Base-by-base conservation (phyloP, 2,113 vertebrate genomes). In the Limanda limanda region DNA sequence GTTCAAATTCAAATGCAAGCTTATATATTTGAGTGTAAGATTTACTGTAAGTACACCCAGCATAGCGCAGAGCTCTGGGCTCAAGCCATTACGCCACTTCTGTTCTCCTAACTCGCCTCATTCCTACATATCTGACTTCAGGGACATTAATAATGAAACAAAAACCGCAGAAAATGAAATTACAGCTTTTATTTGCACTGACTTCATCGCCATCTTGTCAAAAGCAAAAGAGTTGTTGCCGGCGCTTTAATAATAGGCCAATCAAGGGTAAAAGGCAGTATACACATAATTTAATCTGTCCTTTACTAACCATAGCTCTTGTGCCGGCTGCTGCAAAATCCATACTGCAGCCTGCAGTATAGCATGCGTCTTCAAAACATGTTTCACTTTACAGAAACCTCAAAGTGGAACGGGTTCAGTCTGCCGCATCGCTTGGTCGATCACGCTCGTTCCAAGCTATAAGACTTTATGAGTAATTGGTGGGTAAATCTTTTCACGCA, bases 21-120 rank as follows among this genome's bases (percentile, higher is more conserved):
- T 63, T 78, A 57, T 31, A 65, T 74, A 21, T 21, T 40, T 62
- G 9, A 12, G 15, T 61, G 42, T 51, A 58, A 25, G 23, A 73
- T 24, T 62, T 52, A 31, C 40, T 66, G 13, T 35, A 69, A 62
- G 31, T n/a, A 11, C n/a, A 85, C 77, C 74, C 74, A 77, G 52
- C 45, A 69, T 65, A 57, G 4, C 11, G 20, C 48, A 76, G 13
- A 24, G 51, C 58, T 58, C 47, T 76, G n/a, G 20, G n/a, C 61
- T 52, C 57, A 77, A 17, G 63, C 72, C 47, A 81, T 76, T 78
- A 71, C 18, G 65, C 51, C 40, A 31, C 37, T 74, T 75, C 35
- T 51, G 20, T 65, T 82, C 23, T 5, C 12, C 17, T 31, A 65
- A 63, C 51, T 71, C 59, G 10, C 45, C 70, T 71, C 7, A 25